A percentile compares a stretch with the other conserved stretches of the same genome.
phyloP scores from a whole-genome alignment of 2,888 invertebrate species.

The Melitaea athalia region DNA sequence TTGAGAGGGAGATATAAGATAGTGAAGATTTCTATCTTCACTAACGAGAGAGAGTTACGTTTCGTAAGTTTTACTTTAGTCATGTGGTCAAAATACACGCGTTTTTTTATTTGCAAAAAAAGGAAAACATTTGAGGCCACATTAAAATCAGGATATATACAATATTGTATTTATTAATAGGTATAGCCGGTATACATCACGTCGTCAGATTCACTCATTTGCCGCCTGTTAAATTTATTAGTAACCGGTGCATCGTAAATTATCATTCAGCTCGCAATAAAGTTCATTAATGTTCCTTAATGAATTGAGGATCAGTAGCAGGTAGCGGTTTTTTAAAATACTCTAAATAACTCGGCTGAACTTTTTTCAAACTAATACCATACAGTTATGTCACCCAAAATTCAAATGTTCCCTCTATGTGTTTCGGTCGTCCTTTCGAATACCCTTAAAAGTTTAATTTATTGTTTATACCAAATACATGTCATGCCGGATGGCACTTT shows the following conservation, averaged over 20 bases:
- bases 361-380: conserved; percentile 49
- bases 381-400: conserved; percentile 49
- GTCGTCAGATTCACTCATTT: conserved; percentile 56
- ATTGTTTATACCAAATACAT: conserved; percentile 17
- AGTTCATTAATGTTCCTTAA: conserved; percentile 72
- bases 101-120: not conserved
- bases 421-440: conserved; percentile 11
- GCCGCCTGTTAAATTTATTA: conserved; percentile 64
- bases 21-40: no score
- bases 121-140: not conserved
- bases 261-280: conserved; percentile 60
- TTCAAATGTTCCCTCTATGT: conserved; percentile 21
- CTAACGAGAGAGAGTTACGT: no score
- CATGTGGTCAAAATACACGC: no score
- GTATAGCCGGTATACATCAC: conserved; percentile 4
- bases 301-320: conserved; percentile 76
- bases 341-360: conserved; percentile 60
- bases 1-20: no score
- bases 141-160: not conserved
- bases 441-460: conserved; percentile 25
- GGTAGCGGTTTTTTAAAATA: conserved; percentile 61
- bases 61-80: no score
- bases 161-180: not conserved
- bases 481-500: not conserved
- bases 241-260: conserved; percentile 63